Evolutionary conservation across 2,797 vertebrate genomes (phyloP).

Genomic region (Phalloptychus januarius): DNA sequence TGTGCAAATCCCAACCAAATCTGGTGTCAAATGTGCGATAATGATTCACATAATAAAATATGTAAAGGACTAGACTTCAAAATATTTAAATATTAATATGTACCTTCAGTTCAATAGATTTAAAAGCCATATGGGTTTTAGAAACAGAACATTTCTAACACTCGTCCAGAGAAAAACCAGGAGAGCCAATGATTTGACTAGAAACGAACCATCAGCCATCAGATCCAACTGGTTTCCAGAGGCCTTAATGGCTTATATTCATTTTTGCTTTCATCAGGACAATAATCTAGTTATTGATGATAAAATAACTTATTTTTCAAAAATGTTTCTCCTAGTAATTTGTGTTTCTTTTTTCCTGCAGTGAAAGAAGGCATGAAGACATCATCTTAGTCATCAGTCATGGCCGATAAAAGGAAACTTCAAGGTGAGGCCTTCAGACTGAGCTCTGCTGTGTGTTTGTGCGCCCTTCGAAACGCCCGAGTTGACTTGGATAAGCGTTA

Average conservation of each 20-base stretch:
- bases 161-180: no score
- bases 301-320: background rate
- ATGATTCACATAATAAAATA: background rate
- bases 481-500: background rate
- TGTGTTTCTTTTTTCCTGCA: slow-evolving; percentile 44
- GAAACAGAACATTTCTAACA: background rate
- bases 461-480: slow-evolving; percentile 1
- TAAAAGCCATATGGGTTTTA: background rate
- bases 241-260: background rate
- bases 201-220: background rate
- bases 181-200: background rate
- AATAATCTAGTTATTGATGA: background rate
- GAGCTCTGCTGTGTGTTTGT: background rate
- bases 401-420: slow-evolving; percentile 98
- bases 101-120: background rate
- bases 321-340: background rate
- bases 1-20: background rate
- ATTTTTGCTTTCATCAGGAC: background rate
- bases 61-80: background rate
- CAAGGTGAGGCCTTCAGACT: slow-evolving; percentile 82
- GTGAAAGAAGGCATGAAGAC: slow-evolving; percentile 93
- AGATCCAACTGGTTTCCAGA: background rate
- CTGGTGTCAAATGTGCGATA: background rate
- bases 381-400: slow-evolving; percentile 88
- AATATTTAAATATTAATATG: background rate